Evolutionary conservation across 2,797 vertebrate genomes (phyloP).

Genomic region (Diplodus sargus): DNA sequence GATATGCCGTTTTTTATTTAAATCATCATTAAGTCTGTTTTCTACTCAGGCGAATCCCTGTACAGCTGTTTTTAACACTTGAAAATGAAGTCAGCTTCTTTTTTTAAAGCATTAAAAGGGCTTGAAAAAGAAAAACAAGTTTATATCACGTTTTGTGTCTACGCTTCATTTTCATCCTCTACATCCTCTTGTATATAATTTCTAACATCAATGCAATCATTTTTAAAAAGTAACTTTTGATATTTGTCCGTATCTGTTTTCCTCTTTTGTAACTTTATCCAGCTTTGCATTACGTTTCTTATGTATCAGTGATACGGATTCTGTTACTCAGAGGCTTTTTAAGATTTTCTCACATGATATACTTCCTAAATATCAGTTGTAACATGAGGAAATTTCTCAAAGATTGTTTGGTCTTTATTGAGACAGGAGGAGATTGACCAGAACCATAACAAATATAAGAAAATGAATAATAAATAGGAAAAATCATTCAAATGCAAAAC

Average conservation of each 20-base stretch:
- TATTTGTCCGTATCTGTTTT: not conserved
- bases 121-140: slow-evolving; percentile 1
- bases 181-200: not conserved
- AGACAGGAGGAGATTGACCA: too few species aligned
- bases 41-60: not conserved
- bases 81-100: not conserved
- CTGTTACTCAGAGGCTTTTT: not conserved
- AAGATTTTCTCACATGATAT: not conserved
- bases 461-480: too few species aligned
- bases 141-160: slow-evolving; percentile 9
- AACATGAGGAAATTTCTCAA: too few species aligned
- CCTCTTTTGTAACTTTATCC: not conserved
- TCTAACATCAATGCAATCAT: not conserved
- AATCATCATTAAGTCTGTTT: not conserved
- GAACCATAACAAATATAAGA: too few species aligned
- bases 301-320: not conserved
- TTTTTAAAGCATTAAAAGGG: not conserved
- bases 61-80: not conserved
- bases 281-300: not conserved
- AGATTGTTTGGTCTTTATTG: too few species aligned
- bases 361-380: not conserved
- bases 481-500: not conserved
- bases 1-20: not conserved
- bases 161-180: not conserved
- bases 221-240: not conserved